Conservation (phyloP, 2,888 invertebrate species). For the Cordilura impudica region DNA sequence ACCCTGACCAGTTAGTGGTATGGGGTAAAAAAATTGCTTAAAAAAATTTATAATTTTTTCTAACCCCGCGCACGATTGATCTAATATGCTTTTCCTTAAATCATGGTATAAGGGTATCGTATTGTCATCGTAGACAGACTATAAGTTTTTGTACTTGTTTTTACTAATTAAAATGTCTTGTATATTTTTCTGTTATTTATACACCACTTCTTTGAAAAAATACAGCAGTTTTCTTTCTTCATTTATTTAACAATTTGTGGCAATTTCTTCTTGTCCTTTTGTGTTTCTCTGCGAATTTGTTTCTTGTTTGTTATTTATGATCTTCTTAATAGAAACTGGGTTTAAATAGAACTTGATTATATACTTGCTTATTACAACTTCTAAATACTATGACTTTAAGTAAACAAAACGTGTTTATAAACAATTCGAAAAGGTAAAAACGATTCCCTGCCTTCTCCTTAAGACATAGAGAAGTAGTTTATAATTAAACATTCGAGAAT, state of each 20-base stretch:
- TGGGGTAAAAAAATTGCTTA: too few species aligned
- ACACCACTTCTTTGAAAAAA: slow-evolving; percentile 12
- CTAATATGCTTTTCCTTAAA: too few species aligned
- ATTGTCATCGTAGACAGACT: too few species aligned
- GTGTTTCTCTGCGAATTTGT: neutral
- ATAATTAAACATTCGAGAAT: slow-evolving; percentile 13
- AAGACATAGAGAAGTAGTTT: neutral
- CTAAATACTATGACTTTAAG: slow-evolving; percentile 8
- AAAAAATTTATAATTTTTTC: too few species aligned
- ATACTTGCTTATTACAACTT: slow-evolving; percentile 28
- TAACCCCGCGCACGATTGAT: too few species aligned
- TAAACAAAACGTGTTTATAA: neutral
- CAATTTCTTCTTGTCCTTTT: slow-evolving; percentile 15
- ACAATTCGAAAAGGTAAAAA: slow-evolving; percentile 1
- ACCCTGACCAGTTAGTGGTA: too few species aligned
- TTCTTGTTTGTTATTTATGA: slow-evolving; percentile 49
- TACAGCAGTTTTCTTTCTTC: slow-evolving; percentile 25
- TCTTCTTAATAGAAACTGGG: slow-evolving; percentile 43
- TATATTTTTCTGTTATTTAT: slow-evolving; percentile 45
- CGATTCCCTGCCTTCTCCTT: neutral
- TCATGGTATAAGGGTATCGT: too few species aligned
- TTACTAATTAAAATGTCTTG: slow-evolving; percentile 55
- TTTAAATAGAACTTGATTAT: slow-evolving; percentile 53
- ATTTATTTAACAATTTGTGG: slow-evolving; percentile 37
- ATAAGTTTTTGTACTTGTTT: too few species aligned